Evolutionary conservation across 2,888 invertebrate species (phyloP), one percentile per base, ranked within the genome.

Genomic region (Lacanobia oleracea): DNA sequence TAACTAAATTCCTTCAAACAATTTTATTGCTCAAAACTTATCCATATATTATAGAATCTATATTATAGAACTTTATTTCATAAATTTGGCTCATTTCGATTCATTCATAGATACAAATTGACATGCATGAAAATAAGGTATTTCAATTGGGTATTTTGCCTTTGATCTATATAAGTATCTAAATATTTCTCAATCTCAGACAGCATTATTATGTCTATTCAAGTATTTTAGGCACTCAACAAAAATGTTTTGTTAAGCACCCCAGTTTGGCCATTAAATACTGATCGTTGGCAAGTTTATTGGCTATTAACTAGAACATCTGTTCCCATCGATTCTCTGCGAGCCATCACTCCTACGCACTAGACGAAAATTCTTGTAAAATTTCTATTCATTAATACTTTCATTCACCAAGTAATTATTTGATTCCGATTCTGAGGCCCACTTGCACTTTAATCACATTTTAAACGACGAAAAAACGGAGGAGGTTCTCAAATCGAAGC

Each of bases 211-310:
- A 51, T 33, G 27, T 51, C 37, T 72, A 1, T 2, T 21, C 18
- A 65, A 72, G 45, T 63, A 37, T 64, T 53, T 48, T 23, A 51
- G 27, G 51, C 18, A 61, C 54, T 68, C 23, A 61, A 40, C 65
- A 68, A 82, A 54, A 56, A 43, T 60, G 21, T 72, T 67, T 65
- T 40, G 65, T 62, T 72, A 62, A 68, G 45, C 51, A 68, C 37
- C 54, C 12, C 51, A 67, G 59, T 66, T 73, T 48, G 33, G 21
- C 33, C n/a, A 50, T 66, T 72, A 77, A 66, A 77, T 40, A 68
- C 50, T 37, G 23, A 45, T 78, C 65, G 79, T 73, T 73, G 21
- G 62, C 54, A 56, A 78, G 67, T 79, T 79, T 82, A 79, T 68
- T 48, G 18, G 9, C 73, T 40, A 82, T 82, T 72, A 72, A 65